Conservation (phyloP, 1,140 invertebrate genomes). For the Armadillidium nasatum region DNA sequence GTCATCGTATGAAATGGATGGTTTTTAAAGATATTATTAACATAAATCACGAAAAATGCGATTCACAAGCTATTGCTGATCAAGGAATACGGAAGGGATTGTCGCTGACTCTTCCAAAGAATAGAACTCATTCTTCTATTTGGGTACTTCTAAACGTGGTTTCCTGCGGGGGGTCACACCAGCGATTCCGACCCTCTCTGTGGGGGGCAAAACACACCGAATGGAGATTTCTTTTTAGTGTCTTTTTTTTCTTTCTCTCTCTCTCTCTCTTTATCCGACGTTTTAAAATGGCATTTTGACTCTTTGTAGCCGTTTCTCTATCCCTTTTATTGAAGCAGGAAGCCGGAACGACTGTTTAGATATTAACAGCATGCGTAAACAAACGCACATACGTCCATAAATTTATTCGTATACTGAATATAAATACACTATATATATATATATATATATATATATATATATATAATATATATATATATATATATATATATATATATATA, state of each 20-base stretch:
- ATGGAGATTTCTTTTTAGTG: background rate
- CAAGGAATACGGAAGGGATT: background rate
- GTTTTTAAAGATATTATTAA: no score
- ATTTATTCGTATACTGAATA: no score
- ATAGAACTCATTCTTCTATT: background rate
- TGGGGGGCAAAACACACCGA: constrained; percentile 7
- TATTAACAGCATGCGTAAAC: background rate
- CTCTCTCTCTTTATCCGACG: background rate
- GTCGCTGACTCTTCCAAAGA: background rate
- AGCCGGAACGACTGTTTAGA: constrained; percentile 9
- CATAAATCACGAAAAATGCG: no score
- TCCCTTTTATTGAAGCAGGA: constrained; percentile 9
- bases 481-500: no score
- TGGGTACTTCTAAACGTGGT: background rate
- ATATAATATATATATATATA: constrained; percentile 17
- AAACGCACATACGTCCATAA: no score
- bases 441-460: no score
- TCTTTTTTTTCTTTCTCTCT: background rate
- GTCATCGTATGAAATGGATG: no score
- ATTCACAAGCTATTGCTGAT: background rate
- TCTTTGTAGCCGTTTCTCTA: background rate
- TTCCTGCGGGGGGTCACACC: background rate
- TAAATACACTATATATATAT: no score
- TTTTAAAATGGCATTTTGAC: background rate
- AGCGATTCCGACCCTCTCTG: background rate